A percentile compares a stretch with the other conserved stretches of the same genome.
Evolutionary conservation across 2,113 vertebrate species (phyloP).

Genomic region (Austrofundulus limnaeus): DNA sequence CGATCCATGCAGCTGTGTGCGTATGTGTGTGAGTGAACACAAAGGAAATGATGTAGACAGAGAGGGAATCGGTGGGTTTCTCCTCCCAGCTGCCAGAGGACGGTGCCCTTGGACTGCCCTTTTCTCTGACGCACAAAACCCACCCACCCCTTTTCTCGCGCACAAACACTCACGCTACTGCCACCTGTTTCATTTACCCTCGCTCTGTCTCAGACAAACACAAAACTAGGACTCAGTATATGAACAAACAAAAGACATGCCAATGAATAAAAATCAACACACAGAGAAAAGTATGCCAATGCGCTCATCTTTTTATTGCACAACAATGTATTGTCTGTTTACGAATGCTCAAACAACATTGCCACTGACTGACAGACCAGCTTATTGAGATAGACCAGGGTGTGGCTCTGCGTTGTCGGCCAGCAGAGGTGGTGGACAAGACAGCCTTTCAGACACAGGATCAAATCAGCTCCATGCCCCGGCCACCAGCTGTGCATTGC

Average conservation of each 20-base stretch:
- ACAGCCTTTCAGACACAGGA: conserved; percentile 63
- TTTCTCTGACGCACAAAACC: conserved; percentile 68
- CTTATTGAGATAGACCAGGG: conserved; percentile 77
- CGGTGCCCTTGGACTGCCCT: conserved; percentile 82
- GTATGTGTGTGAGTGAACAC: conserved; percentile 22
- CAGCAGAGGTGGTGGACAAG: conserved; percentile 69
- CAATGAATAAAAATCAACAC: conserved; percentile 61
- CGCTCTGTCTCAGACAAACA: conserved; percentile 46
- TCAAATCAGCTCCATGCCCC: conserved; percentile 57
- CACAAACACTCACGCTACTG: conserved; percentile 17
- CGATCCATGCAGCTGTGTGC: conserved; percentile 40
- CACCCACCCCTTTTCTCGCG: conserved; percentile 24
- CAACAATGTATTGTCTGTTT: conserved; percentile 81
- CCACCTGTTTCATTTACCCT: conserved; percentile 56
- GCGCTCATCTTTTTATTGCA: conserved; percentile 92
- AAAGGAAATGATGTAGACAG: conserved; percentile 42
- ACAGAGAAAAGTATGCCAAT: conserved; percentile 78
- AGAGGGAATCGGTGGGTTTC: conserved; percentile 56
- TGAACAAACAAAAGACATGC: neutral
- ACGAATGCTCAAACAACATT: conserved; percentile 80
- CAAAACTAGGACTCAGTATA: conserved; percentile 35
- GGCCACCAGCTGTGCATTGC: conserved; percentile 33
- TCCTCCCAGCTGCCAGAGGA: conserved; percentile 65
- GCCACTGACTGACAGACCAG: conserved; percentile 80
- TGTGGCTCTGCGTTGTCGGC: conserved; percentile 69